These are phyloP conservation scores for Drosophila miranda DNA, from an alignment of 1,140 invertebrate species.

Conservation along the genomic window DNA sequence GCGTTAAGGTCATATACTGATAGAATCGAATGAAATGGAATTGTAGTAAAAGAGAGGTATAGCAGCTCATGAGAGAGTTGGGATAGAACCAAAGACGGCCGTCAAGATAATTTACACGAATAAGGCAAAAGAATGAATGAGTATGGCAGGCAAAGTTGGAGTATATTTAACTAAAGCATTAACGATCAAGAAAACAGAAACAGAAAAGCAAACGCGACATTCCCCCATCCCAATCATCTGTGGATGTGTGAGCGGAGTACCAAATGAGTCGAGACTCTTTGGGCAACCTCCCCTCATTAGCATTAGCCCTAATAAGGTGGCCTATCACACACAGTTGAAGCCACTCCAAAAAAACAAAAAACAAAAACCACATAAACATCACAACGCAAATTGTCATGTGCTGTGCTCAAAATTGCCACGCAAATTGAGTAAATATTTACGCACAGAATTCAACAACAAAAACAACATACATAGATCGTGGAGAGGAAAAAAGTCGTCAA, in stretches of 20 bases:
- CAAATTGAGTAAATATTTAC: conserved; percentile 76
- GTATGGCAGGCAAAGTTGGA: no score
- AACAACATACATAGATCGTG: conserved; percentile 22
- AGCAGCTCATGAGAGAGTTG: no score
- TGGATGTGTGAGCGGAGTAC: conserved; percentile 1
- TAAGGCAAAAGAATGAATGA: no score
- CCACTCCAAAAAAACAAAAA: conserved; percentile 16
- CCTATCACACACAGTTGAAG: conserved; percentile 23
- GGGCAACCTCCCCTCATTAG: conserved; percentile 36
- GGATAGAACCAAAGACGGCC: no score
- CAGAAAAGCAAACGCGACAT: no score
- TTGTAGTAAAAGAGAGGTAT: no score
- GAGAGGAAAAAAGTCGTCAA: conserved; percentile 40
- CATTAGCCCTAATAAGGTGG: conserved; percentile 50
- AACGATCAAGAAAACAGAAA: no score
- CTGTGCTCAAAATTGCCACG: conserved; percentile 73
- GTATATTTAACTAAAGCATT: no score
- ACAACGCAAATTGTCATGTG: conserved; percentile 68
- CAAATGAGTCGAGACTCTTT: conserved; percentile 3
- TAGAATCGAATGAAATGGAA: no score
- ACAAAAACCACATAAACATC: conserved; percentile 4
- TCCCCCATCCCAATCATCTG: no score
- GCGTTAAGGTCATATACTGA: no score
- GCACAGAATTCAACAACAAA: conserved; percentile 38
- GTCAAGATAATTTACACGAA: no score